phyloP scores from a whole-genome alignment of 2,797 vertebrate species.

The Pangasius djambal region DNA sequence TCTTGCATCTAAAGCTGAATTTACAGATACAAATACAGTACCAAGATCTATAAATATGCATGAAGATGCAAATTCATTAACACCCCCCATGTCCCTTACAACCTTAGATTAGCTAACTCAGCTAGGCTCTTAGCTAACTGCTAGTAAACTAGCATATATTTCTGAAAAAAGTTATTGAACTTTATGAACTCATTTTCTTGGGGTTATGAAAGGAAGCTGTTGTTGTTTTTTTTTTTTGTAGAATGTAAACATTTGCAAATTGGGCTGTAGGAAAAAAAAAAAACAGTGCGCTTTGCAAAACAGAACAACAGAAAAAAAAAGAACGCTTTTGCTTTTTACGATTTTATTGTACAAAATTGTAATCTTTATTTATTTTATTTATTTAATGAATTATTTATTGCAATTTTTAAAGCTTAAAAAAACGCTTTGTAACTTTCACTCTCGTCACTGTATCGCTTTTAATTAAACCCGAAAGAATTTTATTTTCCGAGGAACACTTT shows the following conservation, averaged over 20 bases:
- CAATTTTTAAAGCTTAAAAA: not conserved
- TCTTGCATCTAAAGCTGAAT: too few relatives aligned
- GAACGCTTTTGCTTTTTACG: not conserved
- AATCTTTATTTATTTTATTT: not conserved
- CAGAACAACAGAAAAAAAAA: too few relatives aligned
- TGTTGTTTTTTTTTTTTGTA: not conserved
- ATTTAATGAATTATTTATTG: not conserved
- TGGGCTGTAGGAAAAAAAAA: not conserved
- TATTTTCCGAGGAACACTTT: not conserved
- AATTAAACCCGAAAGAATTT: not conserved
- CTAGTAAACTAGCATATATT: not conserved
- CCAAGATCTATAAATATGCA: not conserved
- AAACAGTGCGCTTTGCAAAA: too few relatives aligned
- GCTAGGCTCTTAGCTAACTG: not conserved
- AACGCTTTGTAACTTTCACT: not conserved
- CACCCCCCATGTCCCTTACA: not conserved
- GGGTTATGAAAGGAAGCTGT: too few relatives aligned
- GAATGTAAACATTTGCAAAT: not conserved
- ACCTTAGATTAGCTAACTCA: not conserved
- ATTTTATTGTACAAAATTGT: not conserved
- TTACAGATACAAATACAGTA: too few relatives aligned
- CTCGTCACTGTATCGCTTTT: not conserved
- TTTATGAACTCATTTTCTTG: not conserved
- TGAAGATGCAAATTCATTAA: not conserved
- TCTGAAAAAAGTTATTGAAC: not conserved